Percentiles rank a stretch among this genome's conserved stretches.
phyloP scores from a whole-genome alignment of 1,140 invertebrate species.

The Ostrea edulis region DNA sequence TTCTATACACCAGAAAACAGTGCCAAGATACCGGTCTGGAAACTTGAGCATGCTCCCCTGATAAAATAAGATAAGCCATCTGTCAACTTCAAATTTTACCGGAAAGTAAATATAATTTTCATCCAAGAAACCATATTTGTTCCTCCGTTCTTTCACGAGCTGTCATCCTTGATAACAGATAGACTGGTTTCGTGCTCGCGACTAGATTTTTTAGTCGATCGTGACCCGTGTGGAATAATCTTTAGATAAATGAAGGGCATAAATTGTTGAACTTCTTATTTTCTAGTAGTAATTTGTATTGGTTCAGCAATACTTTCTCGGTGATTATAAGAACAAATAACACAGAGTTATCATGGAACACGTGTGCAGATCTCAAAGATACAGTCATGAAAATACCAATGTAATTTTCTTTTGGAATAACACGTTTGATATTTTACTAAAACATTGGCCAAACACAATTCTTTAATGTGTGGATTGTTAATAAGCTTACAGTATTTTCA shows the following conservation, averaged over 20 bases:
- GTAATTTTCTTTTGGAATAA: no score
- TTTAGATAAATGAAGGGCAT: conserved; percentile 32
- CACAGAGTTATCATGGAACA: not conserved
- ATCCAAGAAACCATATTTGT: conserved; percentile 37
- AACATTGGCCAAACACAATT: no score
- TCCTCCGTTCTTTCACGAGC: conserved; percentile 18
- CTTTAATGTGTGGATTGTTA: no score
- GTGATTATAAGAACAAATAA: not conserved
- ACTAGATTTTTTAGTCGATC: conserved; percentile 19
- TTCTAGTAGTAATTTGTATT: conserved; percentile 8
- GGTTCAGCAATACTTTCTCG: not conserved
- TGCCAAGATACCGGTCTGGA: conserved; percentile 19
- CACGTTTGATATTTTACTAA: no score
- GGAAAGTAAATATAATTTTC: conserved; percentile 38
- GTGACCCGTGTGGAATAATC: conserved; percentile 31
- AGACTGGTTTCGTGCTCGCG: conserved; percentile 5
- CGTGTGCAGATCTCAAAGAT: no score
- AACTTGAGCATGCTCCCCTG: conserved; percentile 24
- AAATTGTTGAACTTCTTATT: conserved; percentile 21
- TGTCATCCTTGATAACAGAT: conserved; percentile 29
- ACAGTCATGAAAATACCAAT: no score
- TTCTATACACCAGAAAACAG: not conserved
- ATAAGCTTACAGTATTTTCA: no score
- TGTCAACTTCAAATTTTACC: conserved; percentile 37
- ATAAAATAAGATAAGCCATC: conserved; percentile 31